These are phyloP conservation scores for Gadus chalcogrammus DNA, from an alignment of 2,113 vertebrate species.

Conservation along the genomic window DNA sequence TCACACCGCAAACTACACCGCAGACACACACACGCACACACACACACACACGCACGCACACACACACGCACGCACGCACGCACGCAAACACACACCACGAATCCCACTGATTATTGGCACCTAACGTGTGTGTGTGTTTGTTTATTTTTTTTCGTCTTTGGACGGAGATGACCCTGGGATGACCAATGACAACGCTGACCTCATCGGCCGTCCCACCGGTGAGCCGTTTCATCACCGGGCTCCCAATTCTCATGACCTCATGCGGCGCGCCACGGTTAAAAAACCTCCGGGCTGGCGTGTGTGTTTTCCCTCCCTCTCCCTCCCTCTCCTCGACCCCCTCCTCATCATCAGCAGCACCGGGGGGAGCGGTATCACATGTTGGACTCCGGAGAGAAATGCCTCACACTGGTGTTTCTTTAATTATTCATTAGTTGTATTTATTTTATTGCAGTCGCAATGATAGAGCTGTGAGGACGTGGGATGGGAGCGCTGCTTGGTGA, in stretches of 20 bases:
- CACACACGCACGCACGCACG: no score
- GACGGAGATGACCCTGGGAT: constrained; percentile 64
- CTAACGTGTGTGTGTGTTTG: background rate
- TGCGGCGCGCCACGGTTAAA: constrained; percentile 72
- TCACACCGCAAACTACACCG: no score
- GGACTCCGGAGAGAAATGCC: constrained; percentile 32
- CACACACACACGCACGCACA: no score
- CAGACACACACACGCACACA: no score
- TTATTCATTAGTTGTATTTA: background rate
- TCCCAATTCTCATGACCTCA: constrained; percentile 82
- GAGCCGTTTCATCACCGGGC: constrained; percentile 71
- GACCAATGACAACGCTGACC: constrained; percentile 57
- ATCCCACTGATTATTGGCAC: no score
- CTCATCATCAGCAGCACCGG: constrained; percentile 59
- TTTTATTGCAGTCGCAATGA: constrained; percentile 28
- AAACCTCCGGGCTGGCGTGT: constrained; percentile 39
- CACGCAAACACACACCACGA: no score
- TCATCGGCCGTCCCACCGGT: constrained; percentile 63
- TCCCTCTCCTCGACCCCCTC: constrained; percentile 50
- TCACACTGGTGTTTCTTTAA: constrained; percentile 17
- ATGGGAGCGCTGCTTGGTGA: no score
- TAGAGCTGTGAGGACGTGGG: constrained; percentile 3
- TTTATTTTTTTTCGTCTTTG: constrained; percentile 44
- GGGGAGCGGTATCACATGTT: constrained; percentile 39
- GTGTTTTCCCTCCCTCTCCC: constrained; percentile 56